Evolutionary conservation across 2,797 vertebrate species (phyloP).

Genomic region (Falco biarmicus): DNA sequence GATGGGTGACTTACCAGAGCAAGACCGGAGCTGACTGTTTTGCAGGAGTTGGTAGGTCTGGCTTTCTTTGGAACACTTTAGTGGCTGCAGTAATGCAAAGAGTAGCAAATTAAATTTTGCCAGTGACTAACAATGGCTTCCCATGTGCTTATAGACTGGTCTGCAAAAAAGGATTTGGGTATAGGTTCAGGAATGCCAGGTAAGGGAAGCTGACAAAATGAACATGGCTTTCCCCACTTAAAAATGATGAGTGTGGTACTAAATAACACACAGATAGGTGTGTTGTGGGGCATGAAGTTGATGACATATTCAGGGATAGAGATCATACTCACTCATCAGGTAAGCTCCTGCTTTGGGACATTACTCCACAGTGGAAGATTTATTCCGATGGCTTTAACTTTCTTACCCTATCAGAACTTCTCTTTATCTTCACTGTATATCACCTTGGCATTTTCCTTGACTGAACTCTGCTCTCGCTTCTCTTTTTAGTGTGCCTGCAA

Average conservation of each 20-base stretch:
- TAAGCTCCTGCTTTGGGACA: background rate
- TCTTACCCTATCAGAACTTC: conserved; percentile 22
- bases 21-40: background rate
- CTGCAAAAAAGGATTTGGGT: background rate
- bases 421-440: conserved; percentile 22
- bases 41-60: background rate
- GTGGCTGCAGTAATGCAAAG: background rate
- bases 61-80: background rate
- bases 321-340: background rate
- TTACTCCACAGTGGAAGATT: background rate
- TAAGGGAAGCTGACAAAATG: background rate
- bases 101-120: background rate
- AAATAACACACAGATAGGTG: background rate
- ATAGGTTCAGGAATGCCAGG: background rate
- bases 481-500: conserved; percentile 40
- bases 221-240: background rate
- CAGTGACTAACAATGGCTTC: background rate
- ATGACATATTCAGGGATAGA: background rate
- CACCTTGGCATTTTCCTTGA: conserved; percentile 45
- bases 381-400: conserved; percentile 21
- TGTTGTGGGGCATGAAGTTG: background rate
- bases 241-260: background rate
- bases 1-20: background rate
- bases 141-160: accelerated
- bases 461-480: conserved; percentile 29